Percentiles rank a stretch among this genome's conserved stretches.
These are phyloP conservation scores for Petaurus breviceps DNA, from an alignment of 2,113 vertebrate species.

Conservation along the genomic window DNA sequence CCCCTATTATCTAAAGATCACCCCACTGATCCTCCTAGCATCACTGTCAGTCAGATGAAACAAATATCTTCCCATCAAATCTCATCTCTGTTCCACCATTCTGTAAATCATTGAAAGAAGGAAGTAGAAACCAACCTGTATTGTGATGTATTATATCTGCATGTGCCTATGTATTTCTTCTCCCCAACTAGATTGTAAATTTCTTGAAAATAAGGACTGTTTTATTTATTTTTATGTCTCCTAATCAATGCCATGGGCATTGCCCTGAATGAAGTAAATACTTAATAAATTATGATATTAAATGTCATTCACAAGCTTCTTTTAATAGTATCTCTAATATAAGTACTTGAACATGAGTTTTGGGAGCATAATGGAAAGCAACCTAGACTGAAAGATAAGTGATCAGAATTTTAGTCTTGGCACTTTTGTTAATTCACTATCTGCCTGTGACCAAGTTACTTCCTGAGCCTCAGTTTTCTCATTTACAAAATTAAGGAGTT, in stretches of 20 bases:
- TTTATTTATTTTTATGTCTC: neutral
- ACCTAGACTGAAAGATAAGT: neutral
- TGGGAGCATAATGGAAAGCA: neutral
- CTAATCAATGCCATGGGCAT: neutral
- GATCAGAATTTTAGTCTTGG: neutral
- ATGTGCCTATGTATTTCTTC: neutral
- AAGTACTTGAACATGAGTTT: neutral
- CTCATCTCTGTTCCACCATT: neutral
- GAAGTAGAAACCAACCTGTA: neutral
- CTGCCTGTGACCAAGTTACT: neutral
- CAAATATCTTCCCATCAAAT: neutral
- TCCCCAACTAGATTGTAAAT: neutral
- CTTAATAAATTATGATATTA: neutral
- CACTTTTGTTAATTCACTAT: neutral
- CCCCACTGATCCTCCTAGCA: neutral
- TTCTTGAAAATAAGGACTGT: neutral
- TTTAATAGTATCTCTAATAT: neutral
- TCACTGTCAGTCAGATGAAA: neutral
- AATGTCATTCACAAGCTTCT: neutral
- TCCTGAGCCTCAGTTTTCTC: neutral
- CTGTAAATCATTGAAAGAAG: neutral
- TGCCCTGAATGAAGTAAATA: neutral
- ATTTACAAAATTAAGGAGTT: neutral
- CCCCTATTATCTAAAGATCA: neutral
- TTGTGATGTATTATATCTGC: neutral